Evolutionary conservation across 2,113 vertebrate genomes (phyloP).

Genomic region (Nyctereutes procyonoides): DNA sequence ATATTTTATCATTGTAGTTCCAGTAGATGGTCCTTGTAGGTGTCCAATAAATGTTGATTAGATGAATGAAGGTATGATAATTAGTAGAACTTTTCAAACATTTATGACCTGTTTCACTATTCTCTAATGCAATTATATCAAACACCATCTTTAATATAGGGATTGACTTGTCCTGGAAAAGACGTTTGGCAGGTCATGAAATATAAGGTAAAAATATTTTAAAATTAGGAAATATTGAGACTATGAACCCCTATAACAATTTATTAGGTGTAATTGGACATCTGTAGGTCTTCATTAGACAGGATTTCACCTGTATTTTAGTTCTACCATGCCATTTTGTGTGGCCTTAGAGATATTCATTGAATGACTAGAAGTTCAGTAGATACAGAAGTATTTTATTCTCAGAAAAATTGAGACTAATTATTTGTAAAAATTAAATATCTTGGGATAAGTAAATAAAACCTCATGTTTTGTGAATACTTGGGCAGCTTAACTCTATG

Average conservation of each 20-base stretch:
- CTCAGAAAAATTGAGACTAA: neutral
- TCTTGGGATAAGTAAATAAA: neutral
- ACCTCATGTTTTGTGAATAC: slow-evolving; percentile 14
- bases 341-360: neutral
- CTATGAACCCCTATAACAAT: neutral
- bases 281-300: neutral
- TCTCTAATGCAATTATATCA: neutral
- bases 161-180: neutral
- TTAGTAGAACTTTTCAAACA: slow-evolving; percentile 2
- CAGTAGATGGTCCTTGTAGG: neutral
- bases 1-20: neutral
- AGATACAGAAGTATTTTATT: slow-evolving; percentile 36
- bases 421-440: slow-evolving; percentile 37
- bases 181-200: slow-evolving; percentile 6
- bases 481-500: neutral
- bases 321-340: neutral
- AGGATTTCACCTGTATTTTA: neutral
- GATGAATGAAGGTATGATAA: neutral
- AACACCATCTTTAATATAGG: neutral
- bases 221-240: neutral
- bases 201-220: slow-evolving; percentile 18
- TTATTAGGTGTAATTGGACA: neutral
- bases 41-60: neutral
- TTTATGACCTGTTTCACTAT: neutral
- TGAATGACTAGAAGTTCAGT: neutral